Conservation (phyloP, 2,888 invertebrate genomes). For the Mimas tiliae region DNA sequence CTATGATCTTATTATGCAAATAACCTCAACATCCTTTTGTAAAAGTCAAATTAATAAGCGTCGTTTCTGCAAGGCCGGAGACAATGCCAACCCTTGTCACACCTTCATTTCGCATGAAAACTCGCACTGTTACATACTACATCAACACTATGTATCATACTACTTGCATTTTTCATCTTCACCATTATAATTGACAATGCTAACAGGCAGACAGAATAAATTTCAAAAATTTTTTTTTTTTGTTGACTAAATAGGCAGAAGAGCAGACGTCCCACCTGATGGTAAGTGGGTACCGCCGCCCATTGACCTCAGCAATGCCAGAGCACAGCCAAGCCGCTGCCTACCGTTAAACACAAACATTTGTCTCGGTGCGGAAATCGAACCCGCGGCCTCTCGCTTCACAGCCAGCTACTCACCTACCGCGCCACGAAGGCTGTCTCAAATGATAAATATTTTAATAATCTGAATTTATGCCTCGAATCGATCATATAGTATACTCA, state of each 20-base stretch:
- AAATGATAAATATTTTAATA: neutral
- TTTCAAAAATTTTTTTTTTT: no score
- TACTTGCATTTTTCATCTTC: slow-evolving; percentile 11
- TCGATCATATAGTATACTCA: neutral
- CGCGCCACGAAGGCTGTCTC: no score
- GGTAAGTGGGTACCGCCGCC: no score
- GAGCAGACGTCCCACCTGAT: no score
- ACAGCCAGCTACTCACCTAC: no score
- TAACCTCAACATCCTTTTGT: neutral
- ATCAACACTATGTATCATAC: slow-evolving; percentile 6
- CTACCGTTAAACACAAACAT: no score
- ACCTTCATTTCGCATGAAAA: slow-evolving; percentile 31
- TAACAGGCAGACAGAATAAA: neutral
- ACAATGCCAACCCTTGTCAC: slow-evolving; percentile 43
- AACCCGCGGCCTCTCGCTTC: no score
- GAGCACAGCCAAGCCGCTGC: no score
- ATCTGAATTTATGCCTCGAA: neutral
- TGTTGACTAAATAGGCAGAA: no score
- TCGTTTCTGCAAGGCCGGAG: slow-evolving; percentile 34
- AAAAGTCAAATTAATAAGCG: slow-evolving; percentile 30
- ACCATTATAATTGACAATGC: slow-evolving; percentile 17
- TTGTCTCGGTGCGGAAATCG: no score
- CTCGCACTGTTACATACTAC: slow-evolving; percentile 3
- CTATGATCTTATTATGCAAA: slow-evolving; percentile 1
- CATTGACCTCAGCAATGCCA: no score